Evolutionary conservation across 2,888 invertebrate genomes (phyloP).

Genomic region (Nezara viridula): DNA sequence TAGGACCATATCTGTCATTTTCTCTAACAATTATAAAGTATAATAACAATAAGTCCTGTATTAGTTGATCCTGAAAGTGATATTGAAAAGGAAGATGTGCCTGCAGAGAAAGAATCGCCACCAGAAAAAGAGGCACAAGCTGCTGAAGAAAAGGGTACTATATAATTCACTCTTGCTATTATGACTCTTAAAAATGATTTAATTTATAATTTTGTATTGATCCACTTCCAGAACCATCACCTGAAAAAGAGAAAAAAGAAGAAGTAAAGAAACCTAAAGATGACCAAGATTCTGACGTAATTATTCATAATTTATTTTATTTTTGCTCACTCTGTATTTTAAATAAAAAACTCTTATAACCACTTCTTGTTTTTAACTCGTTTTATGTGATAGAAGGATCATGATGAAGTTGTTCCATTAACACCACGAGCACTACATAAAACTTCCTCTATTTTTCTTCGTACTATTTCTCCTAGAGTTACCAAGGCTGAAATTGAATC

Average conservation of each 20-base stretch:
- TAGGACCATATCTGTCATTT: background rate
- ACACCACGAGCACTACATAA: slow-evolving; percentile 86
- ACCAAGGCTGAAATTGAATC: slow-evolving; percentile 97
- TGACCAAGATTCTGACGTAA: slow-evolving; percentile 67
- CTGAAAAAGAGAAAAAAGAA: slow-evolving; percentile 65
- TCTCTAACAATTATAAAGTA: background rate
- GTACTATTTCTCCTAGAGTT: slow-evolving; percentile 95
- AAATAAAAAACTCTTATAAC: background rate
- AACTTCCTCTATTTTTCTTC: slow-evolving; percentile 95
- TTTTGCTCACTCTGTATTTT: background rate
- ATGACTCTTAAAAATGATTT: background rate
- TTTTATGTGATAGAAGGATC: slow-evolving; percentile 60
- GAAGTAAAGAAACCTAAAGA: slow-evolving; percentile 67
- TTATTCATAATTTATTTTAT: background rate
- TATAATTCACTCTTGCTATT: background rate
- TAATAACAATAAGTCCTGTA: background rate
- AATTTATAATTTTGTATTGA: background rate
- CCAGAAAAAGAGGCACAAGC: slow-evolving; percentile 66
- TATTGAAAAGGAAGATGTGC: slow-evolving; percentile 65
- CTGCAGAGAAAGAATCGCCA: slow-evolving; percentile 64
- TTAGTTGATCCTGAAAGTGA: slow-evolving; percentile 55
- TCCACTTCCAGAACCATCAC: slow-evolving; percentile 38
- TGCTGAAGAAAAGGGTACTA: slow-evolving; percentile 66
- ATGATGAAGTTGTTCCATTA: slow-evolving; percentile 63
- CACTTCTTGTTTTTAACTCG: background rate